Evolutionary conservation across 2,797 vertebrate genomes (phyloP).

Genomic region (Crenichthys baileyi): DNA sequence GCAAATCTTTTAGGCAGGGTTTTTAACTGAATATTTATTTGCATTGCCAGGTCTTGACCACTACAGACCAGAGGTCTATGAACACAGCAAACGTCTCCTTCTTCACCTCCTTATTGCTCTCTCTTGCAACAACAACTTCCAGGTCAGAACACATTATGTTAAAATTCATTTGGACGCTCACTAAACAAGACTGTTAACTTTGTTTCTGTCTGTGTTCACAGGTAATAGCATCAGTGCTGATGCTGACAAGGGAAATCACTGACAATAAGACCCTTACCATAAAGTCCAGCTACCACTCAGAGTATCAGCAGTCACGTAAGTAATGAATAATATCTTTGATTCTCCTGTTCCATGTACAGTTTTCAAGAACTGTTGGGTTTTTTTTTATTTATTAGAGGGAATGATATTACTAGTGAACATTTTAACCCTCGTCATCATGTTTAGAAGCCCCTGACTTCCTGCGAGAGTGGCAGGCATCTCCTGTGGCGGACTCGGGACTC

Average conservation of each 20-base stretch:
- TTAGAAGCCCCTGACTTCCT: slow-evolving; percentile 95
- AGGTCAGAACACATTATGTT: slow-evolving; percentile 54
- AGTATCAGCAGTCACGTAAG: slow-evolving; percentile 93
- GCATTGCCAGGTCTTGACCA: slow-evolving; percentile 91
- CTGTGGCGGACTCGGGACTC: slow-evolving; percentile 93
- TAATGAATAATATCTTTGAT: slow-evolving; percentile 5
- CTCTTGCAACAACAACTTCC: slow-evolving; percentile 96
- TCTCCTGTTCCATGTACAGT: neutral
- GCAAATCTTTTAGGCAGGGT: neutral
- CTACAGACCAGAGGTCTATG: slow-evolving; percentile 96
- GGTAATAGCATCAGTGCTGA: slow-evolving; percentile 93
- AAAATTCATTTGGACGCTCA: neutral
- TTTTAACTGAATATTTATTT: slow-evolving; percentile 24
- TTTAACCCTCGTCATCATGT: neutral
- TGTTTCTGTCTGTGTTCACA: slow-evolving; percentile 50
- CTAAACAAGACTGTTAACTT: neutral
- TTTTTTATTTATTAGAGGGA: neutral
- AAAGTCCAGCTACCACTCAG: slow-evolving; percentile 90
- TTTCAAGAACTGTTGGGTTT: neutral
- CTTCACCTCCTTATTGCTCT: slow-evolving; percentile 95
- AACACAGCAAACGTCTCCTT: slow-evolving; percentile 95
- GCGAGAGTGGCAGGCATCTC: slow-evolving; percentile 93
- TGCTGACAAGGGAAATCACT: slow-evolving; percentile 93
- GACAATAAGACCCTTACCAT: slow-evolving; percentile 95
- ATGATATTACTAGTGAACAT: neutral